These are phyloP conservation scores for Neomorphus geoffroyi DNA, from an alignment of 2,797 vertebrate genomes.

Conservation along the genomic window DNA sequence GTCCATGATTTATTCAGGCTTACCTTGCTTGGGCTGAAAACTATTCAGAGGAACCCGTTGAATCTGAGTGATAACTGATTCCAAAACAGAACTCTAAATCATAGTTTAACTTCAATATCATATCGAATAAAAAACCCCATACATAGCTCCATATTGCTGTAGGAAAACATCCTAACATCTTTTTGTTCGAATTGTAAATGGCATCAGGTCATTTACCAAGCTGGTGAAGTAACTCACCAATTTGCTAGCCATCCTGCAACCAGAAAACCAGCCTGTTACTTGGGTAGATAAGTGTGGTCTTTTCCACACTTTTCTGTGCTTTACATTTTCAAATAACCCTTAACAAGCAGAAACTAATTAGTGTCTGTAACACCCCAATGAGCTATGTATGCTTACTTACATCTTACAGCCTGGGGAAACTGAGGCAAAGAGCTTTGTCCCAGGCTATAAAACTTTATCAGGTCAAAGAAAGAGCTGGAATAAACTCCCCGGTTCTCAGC, in stretches of 20 bases:
- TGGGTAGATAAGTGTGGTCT: background rate
- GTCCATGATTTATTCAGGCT: background rate
- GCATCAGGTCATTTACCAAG: conserved; percentile 35
- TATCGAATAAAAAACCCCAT: background rate
- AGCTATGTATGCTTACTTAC: background rate
- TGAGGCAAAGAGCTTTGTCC: conserved; percentile 21
- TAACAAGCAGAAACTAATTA: conserved; percentile 6
- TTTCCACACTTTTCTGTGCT: no score
- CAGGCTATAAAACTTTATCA: background rate
- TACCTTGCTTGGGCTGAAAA: background rate
- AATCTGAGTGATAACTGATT: background rate
- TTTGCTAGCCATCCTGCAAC: background rate
- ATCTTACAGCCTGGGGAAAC: background rate
- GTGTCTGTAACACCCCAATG: background rate
- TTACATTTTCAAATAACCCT: conserved; percentile 43
- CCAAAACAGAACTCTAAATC: background rate
- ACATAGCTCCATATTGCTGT: background rate
- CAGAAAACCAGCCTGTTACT: conserved; percentile 28
- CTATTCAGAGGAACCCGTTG: background rate
- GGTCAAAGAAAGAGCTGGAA: background rate
- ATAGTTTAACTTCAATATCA: background rate
- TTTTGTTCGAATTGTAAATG: background rate
- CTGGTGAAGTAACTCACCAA: conserved; percentile 29
- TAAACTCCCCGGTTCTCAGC: background rate
- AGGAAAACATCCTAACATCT: background rate